Percentiles rank a stretch among this genome's conserved stretches.
These are phyloP conservation scores for Siniperca undulata DNA, from an alignment of 2,797 vertebrate genomes.

Conservation along the genomic window DNA sequence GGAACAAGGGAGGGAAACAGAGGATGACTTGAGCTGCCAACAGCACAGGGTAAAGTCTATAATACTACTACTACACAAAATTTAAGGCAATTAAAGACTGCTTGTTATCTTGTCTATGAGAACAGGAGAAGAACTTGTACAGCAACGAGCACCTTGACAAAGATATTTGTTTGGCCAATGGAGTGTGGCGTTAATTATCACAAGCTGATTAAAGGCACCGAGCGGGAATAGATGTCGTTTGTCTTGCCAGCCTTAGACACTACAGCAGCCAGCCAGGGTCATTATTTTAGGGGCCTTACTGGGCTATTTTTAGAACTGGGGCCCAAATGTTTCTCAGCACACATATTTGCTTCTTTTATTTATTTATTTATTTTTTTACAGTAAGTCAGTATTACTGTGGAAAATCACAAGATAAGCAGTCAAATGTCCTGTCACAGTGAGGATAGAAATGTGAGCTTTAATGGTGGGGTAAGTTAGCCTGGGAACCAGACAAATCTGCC, in stretches of 20 bases:
- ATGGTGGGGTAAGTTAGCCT: too few relatives aligned
- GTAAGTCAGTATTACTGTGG: not conserved
- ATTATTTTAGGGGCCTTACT: conserved; percentile 72
- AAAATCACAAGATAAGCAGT: conserved; percentile 5
- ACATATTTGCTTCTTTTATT: conserved; percentile 32
- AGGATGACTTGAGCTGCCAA: conserved; percentile 81
- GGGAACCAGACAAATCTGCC: too few relatives aligned
- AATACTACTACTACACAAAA: conserved; percentile 84
- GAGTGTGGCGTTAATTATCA: conserved; percentile 90
- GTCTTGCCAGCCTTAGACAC: conserved; percentile 82
- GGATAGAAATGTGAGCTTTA: not conserved
- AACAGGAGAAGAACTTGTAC: conserved; percentile 87
- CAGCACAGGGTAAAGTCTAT: conserved; percentile 74
- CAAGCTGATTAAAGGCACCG: conserved; percentile 86
- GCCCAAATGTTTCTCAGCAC: conserved; percentile 31
- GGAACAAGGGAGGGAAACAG: conserved; percentile 75
- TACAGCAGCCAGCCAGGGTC: conserved; percentile 70
- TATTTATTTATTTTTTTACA: not conserved
- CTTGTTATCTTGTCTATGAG: conserved; percentile 90
- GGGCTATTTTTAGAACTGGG: conserved; percentile 61
- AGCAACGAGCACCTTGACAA: conserved; percentile 88
- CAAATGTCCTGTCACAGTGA: conserved; percentile 6
- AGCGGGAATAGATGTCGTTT: conserved; percentile 86
- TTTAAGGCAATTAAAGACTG: conserved; percentile 89
- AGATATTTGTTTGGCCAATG: conserved; percentile 90